Conservation (phyloP, 2,888 invertebrate genomes). For the Malacosoma neustria region DNA sequence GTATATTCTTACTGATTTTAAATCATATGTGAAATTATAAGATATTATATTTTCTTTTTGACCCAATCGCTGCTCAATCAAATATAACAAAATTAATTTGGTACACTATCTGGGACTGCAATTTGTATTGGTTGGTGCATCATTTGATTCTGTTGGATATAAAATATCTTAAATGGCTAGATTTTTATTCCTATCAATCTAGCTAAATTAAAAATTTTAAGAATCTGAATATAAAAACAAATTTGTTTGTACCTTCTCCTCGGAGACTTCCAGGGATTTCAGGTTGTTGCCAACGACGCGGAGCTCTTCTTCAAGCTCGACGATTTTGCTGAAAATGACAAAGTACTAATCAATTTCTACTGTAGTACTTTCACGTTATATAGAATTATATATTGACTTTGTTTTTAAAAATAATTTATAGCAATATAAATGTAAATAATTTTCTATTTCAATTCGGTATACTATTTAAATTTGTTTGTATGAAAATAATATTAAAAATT, state of each 20-base stretch:
- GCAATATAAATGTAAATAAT: too few relatives aligned
- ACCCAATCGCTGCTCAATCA: too few relatives aligned
- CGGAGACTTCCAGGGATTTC: constrained; percentile 99
- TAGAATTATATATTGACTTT: too few relatives aligned
- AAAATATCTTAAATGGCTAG: not conserved
- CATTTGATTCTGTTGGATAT: constrained; percentile 21
- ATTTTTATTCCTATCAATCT: not conserved
- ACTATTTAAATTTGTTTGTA: too few relatives aligned
- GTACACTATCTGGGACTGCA: too few relatives aligned
- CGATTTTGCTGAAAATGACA: constrained; percentile 90
- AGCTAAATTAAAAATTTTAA: not conserved
- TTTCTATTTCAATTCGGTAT: too few relatives aligned
- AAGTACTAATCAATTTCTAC: constrained; percentile 45
- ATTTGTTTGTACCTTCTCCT: constrained; percentile 91
- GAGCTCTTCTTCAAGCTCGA: constrained; percentile 99
- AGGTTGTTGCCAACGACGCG: constrained; percentile 99
- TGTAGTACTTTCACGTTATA: constrained; percentile 12
- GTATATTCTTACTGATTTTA: too few relatives aligned
- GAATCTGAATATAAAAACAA: constrained; percentile 1
- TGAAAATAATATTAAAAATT: too few relatives aligned
- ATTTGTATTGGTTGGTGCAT: constrained; percentile 64
- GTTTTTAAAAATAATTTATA: too few relatives aligned
- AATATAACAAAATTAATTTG: too few relatives aligned
- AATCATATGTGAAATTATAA: too few relatives aligned
- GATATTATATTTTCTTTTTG: too few relatives aligned